Percentiles rank a stretch among this genome's conserved stretches.
These are phyloP conservation scores for Pecten maximus DNA, from an alignment of 2,888 invertebrate genomes.

Conservation along the genomic window DNA sequence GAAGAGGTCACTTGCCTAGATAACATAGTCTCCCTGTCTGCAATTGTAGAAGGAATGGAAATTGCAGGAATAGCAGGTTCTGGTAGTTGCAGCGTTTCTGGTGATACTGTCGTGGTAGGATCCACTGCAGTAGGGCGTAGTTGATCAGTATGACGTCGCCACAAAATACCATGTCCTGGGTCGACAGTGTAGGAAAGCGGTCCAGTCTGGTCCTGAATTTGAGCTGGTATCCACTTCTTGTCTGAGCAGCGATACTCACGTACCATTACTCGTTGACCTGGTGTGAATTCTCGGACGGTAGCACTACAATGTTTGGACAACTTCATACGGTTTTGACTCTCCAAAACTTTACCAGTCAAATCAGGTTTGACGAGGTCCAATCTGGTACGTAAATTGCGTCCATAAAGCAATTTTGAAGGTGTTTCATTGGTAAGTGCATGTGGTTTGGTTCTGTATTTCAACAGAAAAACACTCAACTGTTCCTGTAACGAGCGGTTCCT, in stretches of 20 bases:
- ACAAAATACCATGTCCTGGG: neutral
- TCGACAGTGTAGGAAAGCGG: conserved; percentile 45
- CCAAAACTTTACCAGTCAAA: neutral
- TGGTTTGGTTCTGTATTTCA: neutral
- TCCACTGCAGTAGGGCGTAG: neutral
- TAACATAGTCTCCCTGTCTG: neutral
- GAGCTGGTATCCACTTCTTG: conserved; percentile 38
- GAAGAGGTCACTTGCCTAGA: neutral
- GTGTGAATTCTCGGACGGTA: conserved; percentile 23
- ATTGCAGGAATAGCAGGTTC: neutral
- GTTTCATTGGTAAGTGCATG: conserved; percentile 36
- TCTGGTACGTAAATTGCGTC: conserved; percentile 40
- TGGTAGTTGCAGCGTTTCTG: neutral
- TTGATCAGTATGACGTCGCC: conserved; percentile 45
- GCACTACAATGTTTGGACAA: conserved; percentile 38
- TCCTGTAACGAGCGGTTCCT: conserved; percentile 38
- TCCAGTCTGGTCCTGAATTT: conserved; percentile 26
- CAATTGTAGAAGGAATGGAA: neutral
- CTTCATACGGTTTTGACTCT: conserved; percentile 33
- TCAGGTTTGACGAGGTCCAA: conserved; percentile 48
- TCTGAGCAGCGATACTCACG: conserved; percentile 33
- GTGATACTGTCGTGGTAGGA: neutral
- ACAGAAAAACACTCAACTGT: neutral
- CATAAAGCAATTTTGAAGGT: conserved; percentile 40
- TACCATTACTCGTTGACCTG: conserved; percentile 40